A percentile compares a stretch with the other conserved stretches of the same genome.
Evolutionary conservation across 2,113 vertebrate genomes (phyloP).

Genomic region (Eira barbara): DNA sequence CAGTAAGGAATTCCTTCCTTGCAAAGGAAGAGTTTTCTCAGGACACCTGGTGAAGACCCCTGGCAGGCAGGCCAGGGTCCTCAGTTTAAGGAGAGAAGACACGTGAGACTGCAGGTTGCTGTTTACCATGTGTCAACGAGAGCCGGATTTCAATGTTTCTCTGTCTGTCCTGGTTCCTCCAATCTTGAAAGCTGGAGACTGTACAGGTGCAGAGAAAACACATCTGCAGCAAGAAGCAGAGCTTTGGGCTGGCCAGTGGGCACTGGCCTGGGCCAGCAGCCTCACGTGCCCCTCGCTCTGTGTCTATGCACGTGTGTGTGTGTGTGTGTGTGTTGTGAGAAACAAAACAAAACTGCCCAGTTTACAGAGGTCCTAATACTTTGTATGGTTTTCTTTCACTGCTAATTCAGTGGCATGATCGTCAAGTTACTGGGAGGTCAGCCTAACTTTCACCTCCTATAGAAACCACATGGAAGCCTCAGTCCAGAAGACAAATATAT

Average conservation of each 20-base stretch:
- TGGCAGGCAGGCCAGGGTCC: neutral
- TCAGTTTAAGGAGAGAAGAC: neutral
- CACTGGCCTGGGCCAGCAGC: neutral
- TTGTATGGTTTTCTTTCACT: neutral
- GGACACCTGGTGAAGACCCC: neutral
- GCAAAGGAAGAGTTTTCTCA: neutral
- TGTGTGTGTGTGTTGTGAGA: neutral
- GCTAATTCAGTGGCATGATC: neutral
- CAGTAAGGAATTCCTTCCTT: neutral
- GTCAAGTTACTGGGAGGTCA: neutral
- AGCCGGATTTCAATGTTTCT: neutral
- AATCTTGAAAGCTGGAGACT: neutral
- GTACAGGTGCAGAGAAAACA: neutral
- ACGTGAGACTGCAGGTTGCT: neutral
- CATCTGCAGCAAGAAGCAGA: neutral
- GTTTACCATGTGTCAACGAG: too few relatives aligned
- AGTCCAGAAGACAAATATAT: neutral
- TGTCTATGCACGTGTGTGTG: neutral
- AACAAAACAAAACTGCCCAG: neutral
- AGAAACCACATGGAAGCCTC: neutral
- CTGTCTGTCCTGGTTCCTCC: neutral
- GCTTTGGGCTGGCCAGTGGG: rapidly evolving
- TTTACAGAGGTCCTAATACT: neutral
- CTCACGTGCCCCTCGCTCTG: neutral
- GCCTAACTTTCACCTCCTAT: neutral